A percentile compares a stretch with the other conserved stretches of the same genome.
Conservation (phyloP, 2,797 vertebrate species). For the Rachycentron canadum region DNA sequence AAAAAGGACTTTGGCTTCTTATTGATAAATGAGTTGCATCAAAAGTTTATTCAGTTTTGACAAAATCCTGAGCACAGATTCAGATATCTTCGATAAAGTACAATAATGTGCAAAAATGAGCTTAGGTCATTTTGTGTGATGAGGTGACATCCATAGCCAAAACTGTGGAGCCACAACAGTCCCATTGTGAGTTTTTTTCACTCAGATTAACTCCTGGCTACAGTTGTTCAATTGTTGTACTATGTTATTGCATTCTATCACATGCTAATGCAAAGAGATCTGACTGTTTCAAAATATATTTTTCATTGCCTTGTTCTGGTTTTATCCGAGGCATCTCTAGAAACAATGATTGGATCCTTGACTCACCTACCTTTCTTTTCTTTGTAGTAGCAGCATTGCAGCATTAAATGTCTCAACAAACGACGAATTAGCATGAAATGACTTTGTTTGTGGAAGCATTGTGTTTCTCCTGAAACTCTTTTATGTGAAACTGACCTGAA, state of each 20-base stretch:
- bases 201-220: neutral
- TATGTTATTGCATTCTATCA: neutral
- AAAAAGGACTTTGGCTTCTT: neutral
- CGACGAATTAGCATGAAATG: neutral
- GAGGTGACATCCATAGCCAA: neutral
- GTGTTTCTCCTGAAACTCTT: neutral
- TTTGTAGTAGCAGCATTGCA: too few species aligned
- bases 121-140: neutral
- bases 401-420: neutral
- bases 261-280: neutral
- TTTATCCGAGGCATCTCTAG: neutral
- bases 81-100: neutral
- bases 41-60: neutral
- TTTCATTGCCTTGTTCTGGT: too few species aligned
- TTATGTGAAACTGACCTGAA: conserved; percentile 4
- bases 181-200: neutral
- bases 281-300: neutral
- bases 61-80: neutral
- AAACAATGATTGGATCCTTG: too few species aligned
- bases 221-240: neutral
- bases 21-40: neutral
- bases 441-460: neutral
- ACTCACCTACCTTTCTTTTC: too few species aligned
- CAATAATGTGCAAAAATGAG: neutral
- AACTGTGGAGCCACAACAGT: neutral